Evolutionary conservation across 2,888 invertebrate genomes (phyloP).

Genomic region (Eupithecia subfuscata): DNA sequence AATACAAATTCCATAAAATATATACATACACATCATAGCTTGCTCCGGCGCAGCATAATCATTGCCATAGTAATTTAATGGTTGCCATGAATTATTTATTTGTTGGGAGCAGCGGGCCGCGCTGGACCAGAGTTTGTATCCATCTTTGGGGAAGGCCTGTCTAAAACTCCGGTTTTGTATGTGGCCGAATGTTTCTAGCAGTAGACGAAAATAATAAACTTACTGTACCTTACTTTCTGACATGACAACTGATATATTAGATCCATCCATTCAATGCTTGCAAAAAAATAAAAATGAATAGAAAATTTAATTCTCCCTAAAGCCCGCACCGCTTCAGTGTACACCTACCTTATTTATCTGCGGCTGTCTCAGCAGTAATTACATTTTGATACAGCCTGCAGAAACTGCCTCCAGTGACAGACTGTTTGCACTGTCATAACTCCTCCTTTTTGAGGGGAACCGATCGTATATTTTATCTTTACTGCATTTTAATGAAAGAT

Average conservation of each 20-base stretch:
- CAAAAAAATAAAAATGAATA: no score
- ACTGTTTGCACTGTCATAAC: conserved; percentile 39
- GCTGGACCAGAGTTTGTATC: no score
- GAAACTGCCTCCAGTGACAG: conserved; percentile 44
- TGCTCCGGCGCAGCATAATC: no score
- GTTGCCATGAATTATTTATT: no score
- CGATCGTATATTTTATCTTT: not conserved
- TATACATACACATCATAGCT: no score
- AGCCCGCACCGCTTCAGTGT: conserved; percentile 4
- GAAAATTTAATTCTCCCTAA: not conserved
- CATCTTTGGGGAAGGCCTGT: not conserved
- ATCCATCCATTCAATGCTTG: no score
- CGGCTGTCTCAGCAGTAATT: conserved; percentile 50
- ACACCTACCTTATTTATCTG: conserved; percentile 11
- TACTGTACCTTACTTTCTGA: not conserved
- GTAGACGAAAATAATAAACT: not conserved
- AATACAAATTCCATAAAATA: not conserved
- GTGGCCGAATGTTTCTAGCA: not conserved
- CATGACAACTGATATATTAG: no score
- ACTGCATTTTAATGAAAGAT: not conserved
- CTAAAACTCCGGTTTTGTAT: not conserved
- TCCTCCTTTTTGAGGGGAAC: conserved; percentile 42
- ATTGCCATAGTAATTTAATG: no score
- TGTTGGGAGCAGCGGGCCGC: no score
- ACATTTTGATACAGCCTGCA: conserved; percentile 51